These are phyloP conservation scores for Collichthys lucidus DNA, from an alignment of 2,113 vertebrate genomes.

Conservation along the genomic window DNA sequence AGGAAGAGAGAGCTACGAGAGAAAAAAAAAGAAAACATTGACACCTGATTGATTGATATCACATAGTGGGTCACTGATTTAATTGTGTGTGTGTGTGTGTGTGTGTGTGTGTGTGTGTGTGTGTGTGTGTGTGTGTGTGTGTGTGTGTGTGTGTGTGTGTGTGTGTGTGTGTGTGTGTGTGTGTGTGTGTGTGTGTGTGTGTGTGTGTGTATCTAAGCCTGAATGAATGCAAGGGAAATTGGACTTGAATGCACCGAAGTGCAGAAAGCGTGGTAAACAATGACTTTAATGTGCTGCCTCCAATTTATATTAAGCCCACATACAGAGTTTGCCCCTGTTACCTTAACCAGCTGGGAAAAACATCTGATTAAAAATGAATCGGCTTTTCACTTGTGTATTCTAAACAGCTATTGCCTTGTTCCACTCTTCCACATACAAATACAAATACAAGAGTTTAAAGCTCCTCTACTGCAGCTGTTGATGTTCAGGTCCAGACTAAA, in stretches of 20 bases:
- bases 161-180: constrained; percentile 4
- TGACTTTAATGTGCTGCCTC: constrained; percentile 48
- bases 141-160: constrained; percentile 25
- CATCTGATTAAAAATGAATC: constrained; percentile 43
- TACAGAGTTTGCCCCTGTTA: constrained; percentile 36
- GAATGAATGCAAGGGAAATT: constrained; percentile 34
- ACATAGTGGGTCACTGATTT: constrained; percentile 24
- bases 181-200: constrained; percentile 1
- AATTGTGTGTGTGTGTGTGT: constrained; percentile 6
- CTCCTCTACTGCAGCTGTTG: constrained; percentile 11
- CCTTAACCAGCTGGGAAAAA: constrained; percentile 38
- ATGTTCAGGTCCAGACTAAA: not conserved
- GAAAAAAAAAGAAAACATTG: constrained; percentile 10
- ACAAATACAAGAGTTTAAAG: not conserved
- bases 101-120: constrained; percentile 7
- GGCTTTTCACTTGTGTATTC: constrained; percentile 28
- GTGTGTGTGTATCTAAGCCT: constrained; percentile 18
- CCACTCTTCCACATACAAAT: not conserved
- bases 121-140: not conserved
- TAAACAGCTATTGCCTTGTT: not conserved
- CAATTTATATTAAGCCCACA: constrained; percentile 53
- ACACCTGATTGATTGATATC: constrained; percentile 43
- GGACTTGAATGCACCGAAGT: constrained; percentile 34
- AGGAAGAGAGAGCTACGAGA: not conserved
- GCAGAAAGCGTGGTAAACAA: constrained; percentile 44